A percentile compares a stretch with the other conserved stretches of the same genome.
phyloP scores from a whole-genome alignment of 1,140 invertebrate species.

The Brachionus rotundiformis region DNA sequence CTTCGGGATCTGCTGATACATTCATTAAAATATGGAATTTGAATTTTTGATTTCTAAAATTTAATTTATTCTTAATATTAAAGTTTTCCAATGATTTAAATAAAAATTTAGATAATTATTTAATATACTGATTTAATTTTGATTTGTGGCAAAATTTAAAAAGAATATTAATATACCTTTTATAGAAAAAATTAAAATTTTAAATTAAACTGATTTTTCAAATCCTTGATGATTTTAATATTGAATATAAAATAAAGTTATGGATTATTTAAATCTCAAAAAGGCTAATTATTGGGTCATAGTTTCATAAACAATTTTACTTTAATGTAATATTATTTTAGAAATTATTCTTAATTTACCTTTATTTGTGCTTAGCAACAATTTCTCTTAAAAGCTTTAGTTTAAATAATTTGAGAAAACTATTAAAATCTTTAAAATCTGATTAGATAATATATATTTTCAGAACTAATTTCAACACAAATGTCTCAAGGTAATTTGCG shows the following conservation, averaged over 20 bases:
- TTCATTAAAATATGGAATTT: conserved; percentile 26
- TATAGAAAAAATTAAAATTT: conserved; percentile 1
- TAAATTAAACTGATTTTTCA: not conserved
- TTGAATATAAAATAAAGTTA: not conserved
- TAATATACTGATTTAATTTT: not conserved
- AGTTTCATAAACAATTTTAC: not conserved
- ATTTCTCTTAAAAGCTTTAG: not conserved
- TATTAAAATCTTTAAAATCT: not conserved
- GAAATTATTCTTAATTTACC: not conserved
- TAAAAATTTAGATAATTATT: not conserved
- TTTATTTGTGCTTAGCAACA: not conserved
- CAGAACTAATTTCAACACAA: not conserved
- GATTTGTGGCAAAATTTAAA: not conserved
- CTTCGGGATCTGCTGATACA: conserved; percentile 4
- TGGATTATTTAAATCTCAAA: not conserved
- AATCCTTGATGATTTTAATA: not conserved
- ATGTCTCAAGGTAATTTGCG: conserved; percentile 25
- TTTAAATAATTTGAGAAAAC: not conserved
- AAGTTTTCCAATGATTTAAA: not conserved
- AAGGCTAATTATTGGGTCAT: conserved; percentile 6
- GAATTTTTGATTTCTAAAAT: not conserved
- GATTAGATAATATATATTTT: not conserved
- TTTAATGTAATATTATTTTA: not conserved
- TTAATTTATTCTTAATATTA: not conserved
- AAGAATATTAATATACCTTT: not conserved